Evolutionary conservation across 2,888 invertebrate species (phyloP), one percentile per base, ranked within the genome.

Genomic region (Drosophila suboccidentalis): DNA sequence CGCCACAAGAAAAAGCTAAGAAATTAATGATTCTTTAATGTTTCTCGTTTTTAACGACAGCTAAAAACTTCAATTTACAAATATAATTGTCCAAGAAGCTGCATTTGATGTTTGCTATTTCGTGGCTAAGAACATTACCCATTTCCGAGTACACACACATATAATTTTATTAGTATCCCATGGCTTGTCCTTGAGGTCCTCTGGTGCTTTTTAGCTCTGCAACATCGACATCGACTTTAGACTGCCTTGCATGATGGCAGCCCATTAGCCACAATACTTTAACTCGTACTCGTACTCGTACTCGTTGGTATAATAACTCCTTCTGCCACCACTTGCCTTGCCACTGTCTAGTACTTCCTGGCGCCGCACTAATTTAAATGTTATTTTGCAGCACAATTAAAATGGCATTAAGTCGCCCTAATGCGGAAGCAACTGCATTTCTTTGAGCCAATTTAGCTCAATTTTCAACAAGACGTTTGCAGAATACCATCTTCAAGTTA

Each of bases 361-460:
- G 74, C 85, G 78, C 78, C 78, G 75, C 70, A 74, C 82, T 82
- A 80, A 84, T 87, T 87, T 84, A 79, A 83, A 84, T 87, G 84
- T 84, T 84, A 72, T 81, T 82, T 75, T 72, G 63, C 82, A 69
- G 80, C 71, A 74, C 87, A 87, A 84, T 84, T 84, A 84, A 87
- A 84, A 80, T 55, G 78, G 71, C 73, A 84, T 87, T 87, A 84
- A 80, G 78, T 58, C 62, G 60, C 67, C 69, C 38, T 49, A 46
- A 50, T 41, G 46, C 46, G 36, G 65, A 47, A 53, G 54, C 34
- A n/a, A 39, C 55, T 69, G 81, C 81, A 86, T 72, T 58, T 58
- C 58, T 47, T 46, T 38, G 57, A 36, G 57, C 57, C 57, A 57
- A 46, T 57, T 57, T 38, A 78, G 64, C 67, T 59, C 71, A 46